Evolutionary conservation across 2,797 vertebrate species (phyloP), one percentile per base, ranked within the genome.

Genomic region (Chiroxiphia lanceolata): DNA sequence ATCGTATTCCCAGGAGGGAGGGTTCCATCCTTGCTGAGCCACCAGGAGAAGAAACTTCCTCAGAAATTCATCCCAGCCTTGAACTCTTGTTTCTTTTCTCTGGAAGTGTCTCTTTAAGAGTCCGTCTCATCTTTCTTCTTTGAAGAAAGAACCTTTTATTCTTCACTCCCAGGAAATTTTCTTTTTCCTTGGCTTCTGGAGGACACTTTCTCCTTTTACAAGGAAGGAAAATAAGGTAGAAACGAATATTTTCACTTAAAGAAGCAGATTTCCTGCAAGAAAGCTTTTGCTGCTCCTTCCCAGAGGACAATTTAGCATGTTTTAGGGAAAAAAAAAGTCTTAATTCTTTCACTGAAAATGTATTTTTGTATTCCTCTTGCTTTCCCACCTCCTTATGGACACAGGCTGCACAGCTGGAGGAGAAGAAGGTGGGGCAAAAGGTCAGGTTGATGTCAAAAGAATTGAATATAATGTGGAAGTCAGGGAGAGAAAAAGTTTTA

Each of bases 381-480:
- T 59, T 50, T 54, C 61, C 36, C 3, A 14, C 75, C 65, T 83
- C 40, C 54, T 80, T 56, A 27, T 2, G 50, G 64, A 6, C 16
- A n/a, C 23, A 22, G 76, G 61, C 65, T 81, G 26, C 18, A n/a
- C 59, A 80, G 20, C 47, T 20, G 38, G 56, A 47, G 75, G 71
- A 69, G 92, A 79, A 82, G 83, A 79, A 75, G 81, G 70, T 68
- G 44, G 53, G 61, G 44, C 26, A 16, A 77, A 88, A 75, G 57
- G 80, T 94, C 78, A 51, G 21, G n/a, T 17, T 92, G 90, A 80
- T 20, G 36, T 86, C 88, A 54, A 76, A 91, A 88, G 14, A 56
- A 67, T 91, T 79, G 60, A 91, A 94, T 91, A 93, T 80, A 61
- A 81, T 61, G 92, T 87, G 47, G 83, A 90, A 93, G 76, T 86